Percentiles rank a stretch among this genome's conserved stretches.
Evolutionary conservation across 2,888 invertebrate genomes (phyloP).

Genomic region (Drosophila stalkeri): DNA sequence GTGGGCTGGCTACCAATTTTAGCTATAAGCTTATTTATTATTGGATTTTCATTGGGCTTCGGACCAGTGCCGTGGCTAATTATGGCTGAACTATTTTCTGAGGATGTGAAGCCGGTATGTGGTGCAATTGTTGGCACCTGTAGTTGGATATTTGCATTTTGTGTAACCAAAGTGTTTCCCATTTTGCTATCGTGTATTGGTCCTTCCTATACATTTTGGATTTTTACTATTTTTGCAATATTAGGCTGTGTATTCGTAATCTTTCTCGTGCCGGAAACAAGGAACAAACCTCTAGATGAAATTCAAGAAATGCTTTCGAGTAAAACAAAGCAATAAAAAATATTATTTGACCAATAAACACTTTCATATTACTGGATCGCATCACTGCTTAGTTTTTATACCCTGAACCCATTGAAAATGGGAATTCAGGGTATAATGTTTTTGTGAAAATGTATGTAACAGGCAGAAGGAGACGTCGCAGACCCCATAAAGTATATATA

Average conservation of each 20-base stretch:
- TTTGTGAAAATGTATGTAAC: too few species aligned
- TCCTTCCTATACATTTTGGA: conserved; percentile 88
- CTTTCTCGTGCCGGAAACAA: conserved; percentile 87
- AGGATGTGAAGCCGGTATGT: conserved; percentile 90
- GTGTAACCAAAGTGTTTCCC: conserved; percentile 90
- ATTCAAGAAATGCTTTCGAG: conserved; percentile 59
- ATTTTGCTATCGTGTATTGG: conserved; percentile 87
- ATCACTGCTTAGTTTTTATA: too few species aligned
- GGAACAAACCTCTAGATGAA: conserved; percentile 74
- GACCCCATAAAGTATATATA: too few species aligned
- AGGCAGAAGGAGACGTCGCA: too few species aligned
- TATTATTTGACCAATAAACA: too few species aligned
- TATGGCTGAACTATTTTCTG: conserved; percentile 91
- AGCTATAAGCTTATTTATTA: conserved; percentile 90
- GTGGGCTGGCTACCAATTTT: conserved; percentile 90
- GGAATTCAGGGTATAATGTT: too few species aligned
- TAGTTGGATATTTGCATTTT: conserved; percentile 92
- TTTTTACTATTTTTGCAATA: conserved; percentile 88
- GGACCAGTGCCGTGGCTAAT: conserved; percentile 92
- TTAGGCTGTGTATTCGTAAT: conserved; percentile 88
- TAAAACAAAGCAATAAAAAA: background rate
- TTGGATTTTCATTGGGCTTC: conserved; percentile 92
- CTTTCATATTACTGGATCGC: too few species aligned
- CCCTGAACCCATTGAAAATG: too few species aligned
- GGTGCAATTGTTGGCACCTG: conserved; percentile 92